phyloP scores from a whole-genome alignment of 2,888 invertebrate genomes.

The Spisula solida region DNA sequence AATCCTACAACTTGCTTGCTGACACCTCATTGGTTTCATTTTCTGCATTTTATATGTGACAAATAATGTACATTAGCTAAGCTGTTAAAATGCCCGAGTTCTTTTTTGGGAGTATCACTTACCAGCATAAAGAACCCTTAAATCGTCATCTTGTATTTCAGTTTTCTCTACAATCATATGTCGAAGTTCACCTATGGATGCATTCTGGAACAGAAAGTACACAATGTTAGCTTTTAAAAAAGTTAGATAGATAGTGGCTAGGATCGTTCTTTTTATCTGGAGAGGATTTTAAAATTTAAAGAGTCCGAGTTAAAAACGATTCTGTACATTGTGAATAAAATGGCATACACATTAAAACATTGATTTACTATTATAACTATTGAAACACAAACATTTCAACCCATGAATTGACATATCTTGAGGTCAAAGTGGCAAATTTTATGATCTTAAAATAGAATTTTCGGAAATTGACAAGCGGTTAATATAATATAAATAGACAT shows the following conservation, averaged over 20 bases:
- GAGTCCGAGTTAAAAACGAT: no score
- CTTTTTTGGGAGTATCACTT: neutral
- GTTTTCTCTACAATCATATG: constrained; percentile 5
- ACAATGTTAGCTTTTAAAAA: neutral
- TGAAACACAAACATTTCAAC: neutral
- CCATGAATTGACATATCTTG: neutral
- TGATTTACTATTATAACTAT: neutral
- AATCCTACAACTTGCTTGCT: no score
- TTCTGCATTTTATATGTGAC: no score
- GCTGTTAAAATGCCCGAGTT: no score
- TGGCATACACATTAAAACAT: neutral
- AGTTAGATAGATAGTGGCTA: neutral
- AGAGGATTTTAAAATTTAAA: neutral
- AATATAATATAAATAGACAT: no score
- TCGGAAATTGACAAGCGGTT: no score
- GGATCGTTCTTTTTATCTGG: neutral
- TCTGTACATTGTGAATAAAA: no score
- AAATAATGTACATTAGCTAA: no score
- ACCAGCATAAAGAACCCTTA: constrained; percentile 32
- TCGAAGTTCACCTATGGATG: constrained; percentile 7
- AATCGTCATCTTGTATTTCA: constrained; percentile 1
- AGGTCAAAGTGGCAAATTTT: neutral
- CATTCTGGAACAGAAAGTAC: constrained; percentile 16
- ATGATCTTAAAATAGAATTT: no score
- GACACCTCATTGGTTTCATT: no score